Evolutionary conservation across 2,797 vertebrate species (phyloP), one percentile per base, ranked within the genome.

Genomic region (Rhinogobio ventralis): DNA sequence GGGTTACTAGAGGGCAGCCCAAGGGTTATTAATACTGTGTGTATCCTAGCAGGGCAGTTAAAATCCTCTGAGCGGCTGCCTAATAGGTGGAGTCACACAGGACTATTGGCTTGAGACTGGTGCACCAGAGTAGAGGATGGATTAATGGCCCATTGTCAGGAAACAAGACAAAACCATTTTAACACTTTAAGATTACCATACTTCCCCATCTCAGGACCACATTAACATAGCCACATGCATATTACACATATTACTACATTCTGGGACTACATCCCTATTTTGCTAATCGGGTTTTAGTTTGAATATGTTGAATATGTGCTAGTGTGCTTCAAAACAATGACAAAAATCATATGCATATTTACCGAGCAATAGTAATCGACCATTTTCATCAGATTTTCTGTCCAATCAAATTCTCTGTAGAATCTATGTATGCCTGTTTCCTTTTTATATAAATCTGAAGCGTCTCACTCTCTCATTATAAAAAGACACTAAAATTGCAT

Each of bases 11-110:
- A 77, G 39, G 86, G 64, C 81, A 84, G 64, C 83, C 88, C 86
- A 82, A 49, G 77, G 78, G 85, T 88, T 91, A 93, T 93, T 94
- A 94, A 94, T 92, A 93, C 90, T 74, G 75, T 62, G 71, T 74
- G 81, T 85, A 76, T 83, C 85, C 81, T 88, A 88, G 84, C 78
- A 90, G 87, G 85, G 74, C 67, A 82, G 86, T 88, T 89, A 86
- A 89, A 90, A 90, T 87, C 87, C 86, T 90, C 87, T 74, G 82
- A 86, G 87, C 85, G 86, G 83, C 77, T 64, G 83, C 69, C 46
- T 88, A 46, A 73, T 46, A 60, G 20, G 73, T 82, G n/a, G 14
- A 57, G 30, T 42, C 45, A 23, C 28, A 33, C 30, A 64, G 5
- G 13, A 68, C 14, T 72, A 25, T 72, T 64, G 15, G 23, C 28